These are phyloP conservation scores for Okapia johnstoni DNA, from an alignment of 2,113 vertebrate species.

Conservation along the genomic window DNA sequence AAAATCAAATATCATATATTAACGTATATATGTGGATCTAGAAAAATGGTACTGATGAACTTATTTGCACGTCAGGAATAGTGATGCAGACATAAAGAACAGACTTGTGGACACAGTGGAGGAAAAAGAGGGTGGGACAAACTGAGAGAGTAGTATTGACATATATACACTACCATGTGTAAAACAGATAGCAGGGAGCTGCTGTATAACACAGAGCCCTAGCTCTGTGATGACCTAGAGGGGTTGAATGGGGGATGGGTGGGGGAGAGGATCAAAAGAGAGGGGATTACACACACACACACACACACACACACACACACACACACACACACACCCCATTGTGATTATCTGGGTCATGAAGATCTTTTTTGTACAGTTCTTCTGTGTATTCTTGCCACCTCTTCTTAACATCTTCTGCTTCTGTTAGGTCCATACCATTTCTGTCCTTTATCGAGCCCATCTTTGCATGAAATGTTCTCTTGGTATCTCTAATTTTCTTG, in stretches of 20 bases:
- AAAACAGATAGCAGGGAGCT: background rate
- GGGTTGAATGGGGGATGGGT: background rate
- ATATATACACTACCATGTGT: accelerated
- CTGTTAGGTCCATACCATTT: no score
- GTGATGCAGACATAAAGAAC: background rate
- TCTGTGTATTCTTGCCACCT: no score
- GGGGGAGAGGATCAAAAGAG: background rate
- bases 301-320: background rate
- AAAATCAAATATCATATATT: background rate
- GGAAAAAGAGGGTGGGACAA: background rate
- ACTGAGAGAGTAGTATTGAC: background rate
- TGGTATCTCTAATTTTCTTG: no score
- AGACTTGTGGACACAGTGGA: background rate
- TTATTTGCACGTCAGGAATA: background rate
- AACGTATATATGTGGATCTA: background rate
- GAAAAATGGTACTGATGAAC: background rate
- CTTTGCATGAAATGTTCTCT: no score
- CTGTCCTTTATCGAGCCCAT: no score
- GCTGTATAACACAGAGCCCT: background rate
- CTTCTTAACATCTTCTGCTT: no score
- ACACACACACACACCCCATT: no score
- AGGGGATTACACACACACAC: background rate
- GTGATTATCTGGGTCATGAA: no score
- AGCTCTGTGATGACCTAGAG: background rate
- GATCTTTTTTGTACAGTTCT: no score